Percentiles rank a stretch among this genome's conserved stretches.
These are phyloP conservation scores for Marisa cornuarietis DNA, from an alignment of 1,140 invertebrate species.

Conservation along the genomic window DNA sequence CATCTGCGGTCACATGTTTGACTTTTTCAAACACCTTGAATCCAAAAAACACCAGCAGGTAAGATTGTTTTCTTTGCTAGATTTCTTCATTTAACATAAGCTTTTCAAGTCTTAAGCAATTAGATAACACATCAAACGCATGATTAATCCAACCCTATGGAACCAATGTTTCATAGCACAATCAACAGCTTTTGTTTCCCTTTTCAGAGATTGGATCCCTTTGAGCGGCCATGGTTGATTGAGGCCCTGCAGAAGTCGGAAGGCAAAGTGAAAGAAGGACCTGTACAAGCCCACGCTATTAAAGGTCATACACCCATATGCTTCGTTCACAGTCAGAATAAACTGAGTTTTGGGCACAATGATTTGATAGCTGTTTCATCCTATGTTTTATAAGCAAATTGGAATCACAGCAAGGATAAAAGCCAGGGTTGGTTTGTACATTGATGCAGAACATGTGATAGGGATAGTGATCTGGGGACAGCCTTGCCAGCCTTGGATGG, in stretches of 20 bases:
- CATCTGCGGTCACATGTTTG: constrained; percentile 41
- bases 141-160: no score
- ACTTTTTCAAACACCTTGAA: constrained; percentile 53
- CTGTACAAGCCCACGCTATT: constrained; percentile 27
- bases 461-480: no score
- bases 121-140: no score
- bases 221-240: constrained; percentile 48
- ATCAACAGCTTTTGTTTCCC: constrained; percentile 2
- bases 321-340: neutral
- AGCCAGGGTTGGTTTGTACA: no score
- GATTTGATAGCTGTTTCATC: neutral
- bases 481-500: no score
- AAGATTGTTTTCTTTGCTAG: constrained; percentile 13
- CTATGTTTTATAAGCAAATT: neutral
- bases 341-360: neutral
- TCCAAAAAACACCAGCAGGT: constrained; percentile 55
- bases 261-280: constrained; percentile 29
- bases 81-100: no score
- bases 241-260: constrained; percentile 34
- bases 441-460: no score
- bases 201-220: constrained; percentile 42
- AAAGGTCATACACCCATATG: constrained; percentile 27
- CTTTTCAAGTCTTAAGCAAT: neutral
- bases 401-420: neutral
- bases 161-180: neutral